Evolutionary conservation across 2,113 vertebrate genomes (phyloP).

Genomic region (Pelvicachromis taeniatus): DNA sequence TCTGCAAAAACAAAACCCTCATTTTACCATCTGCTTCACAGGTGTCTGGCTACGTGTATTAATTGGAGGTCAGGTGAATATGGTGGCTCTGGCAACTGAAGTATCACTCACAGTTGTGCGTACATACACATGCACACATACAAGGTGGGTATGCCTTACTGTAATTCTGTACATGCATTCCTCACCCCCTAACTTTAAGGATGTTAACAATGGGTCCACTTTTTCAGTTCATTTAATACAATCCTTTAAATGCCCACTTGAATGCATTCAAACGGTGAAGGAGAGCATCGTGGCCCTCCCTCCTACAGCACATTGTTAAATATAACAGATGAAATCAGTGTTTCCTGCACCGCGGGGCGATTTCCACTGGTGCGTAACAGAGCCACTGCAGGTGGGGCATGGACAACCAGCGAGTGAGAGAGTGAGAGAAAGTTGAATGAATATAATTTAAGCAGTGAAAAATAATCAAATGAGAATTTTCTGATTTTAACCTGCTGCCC

Average conservation of each 20-base stretch:
- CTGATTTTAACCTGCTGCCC: not conserved
- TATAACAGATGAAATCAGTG: not conserved
- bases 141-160: not conserved
- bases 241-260: not conserved
- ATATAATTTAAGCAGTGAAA: not conserved
- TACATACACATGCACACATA: not conserved
- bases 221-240: not conserved
- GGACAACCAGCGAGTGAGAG: not conserved
- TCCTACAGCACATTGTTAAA: not conserved
- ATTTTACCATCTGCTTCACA: slow-evolving; percentile 24
- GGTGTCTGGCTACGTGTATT: slow-evolving; percentile 22
- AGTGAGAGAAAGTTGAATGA: not conserved
- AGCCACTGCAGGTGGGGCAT: not conserved
- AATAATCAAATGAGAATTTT: not conserved
- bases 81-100: not conserved
- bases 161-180: not conserved
- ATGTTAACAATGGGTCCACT: not conserved
- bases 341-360: not conserved
- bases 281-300: not conserved
- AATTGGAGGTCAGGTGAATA: not conserved
- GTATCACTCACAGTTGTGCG: not conserved
- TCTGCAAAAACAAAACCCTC: not conserved
- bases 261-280: not conserved
- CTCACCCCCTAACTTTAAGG: not conserved
- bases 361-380: not conserved